Conservation (phyloP, 2,113 vertebrate genomes). For the Gracilinanus agilis region DNA sequence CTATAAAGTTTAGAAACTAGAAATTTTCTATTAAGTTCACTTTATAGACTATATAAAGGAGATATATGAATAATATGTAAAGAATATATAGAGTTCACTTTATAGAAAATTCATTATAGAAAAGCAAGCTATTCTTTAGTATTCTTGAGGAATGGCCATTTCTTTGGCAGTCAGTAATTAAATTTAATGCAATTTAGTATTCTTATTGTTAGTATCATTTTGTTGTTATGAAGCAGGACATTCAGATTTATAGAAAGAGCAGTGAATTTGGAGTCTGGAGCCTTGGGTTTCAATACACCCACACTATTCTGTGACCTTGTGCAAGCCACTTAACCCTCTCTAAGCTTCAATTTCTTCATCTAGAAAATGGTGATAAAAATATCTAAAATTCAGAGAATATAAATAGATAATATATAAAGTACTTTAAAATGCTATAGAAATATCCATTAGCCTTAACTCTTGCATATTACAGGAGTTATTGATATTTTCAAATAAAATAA, state of each 20-base stretch:
- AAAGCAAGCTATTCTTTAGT: background rate
- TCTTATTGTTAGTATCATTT: background rate
- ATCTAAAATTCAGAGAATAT: background rate
- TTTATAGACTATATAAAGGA: too few relatives aligned
- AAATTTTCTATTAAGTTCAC: too few relatives aligned
- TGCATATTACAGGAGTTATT: background rate
- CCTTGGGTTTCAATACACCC: background rate
- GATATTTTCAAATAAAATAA: constrained; percentile 23
- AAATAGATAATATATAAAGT: background rate
- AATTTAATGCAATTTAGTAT: background rate
- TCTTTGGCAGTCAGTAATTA: background rate
- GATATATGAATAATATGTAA: too few relatives aligned
- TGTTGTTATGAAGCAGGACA: background rate
- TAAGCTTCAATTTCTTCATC: background rate
- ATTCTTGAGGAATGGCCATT: background rate
- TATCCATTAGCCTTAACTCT: background rate
- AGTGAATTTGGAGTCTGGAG: background rate
- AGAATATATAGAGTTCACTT: too few relatives aligned
- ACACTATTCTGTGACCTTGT: background rate
- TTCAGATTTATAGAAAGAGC: background rate
- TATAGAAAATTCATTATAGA: background rate
- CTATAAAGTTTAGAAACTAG: too few relatives aligned
- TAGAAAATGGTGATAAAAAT: background rate
- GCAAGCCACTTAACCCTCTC: background rate
- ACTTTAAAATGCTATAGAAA: background rate